Base-by-base conservation (phyloP, 2,113 vertebrate genomes). In the Seriola rivoliana region DNA sequence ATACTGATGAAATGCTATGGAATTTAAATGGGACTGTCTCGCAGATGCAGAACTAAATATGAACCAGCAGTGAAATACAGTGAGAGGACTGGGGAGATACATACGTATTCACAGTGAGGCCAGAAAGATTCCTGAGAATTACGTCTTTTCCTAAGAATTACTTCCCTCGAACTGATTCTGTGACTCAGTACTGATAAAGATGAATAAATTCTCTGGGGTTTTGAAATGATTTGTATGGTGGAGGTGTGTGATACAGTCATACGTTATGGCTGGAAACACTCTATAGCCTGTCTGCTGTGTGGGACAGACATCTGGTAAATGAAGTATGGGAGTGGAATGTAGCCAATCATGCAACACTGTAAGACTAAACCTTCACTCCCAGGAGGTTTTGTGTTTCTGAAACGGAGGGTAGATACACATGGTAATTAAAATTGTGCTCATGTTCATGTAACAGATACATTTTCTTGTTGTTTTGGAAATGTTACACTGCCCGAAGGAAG, bases 251-350 rank as follows among this genome's bases (percentile, higher is more conserved):
- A 74, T 38, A 55, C 36, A 44, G 25, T 67, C 74, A 42, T 66
- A 25, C 59, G 84, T 87, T 80, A 46, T 23, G 55, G 57, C 65
- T 85, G 80, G 42, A 65, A 77, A 75, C 59, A 44, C 67, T 78
- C 69, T 23, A 25, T n/a, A 60, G 71, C 4, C 17, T 62, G 46
- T 55, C 36, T 75, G 79, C 74, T 89, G 80, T 34, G 71, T 87
- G 87, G 76, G 89, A 85, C 55, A 72, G 71, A 87, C 91, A 88
- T 84, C 85, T 91, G 91, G 50, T 81, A 82, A 62, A 67, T 68
- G 75, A 85, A 75, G 23, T 42, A 81, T 75, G 62, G 10, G 4
- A 71, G 36, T 70, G 60, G 80, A 88, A 84, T 38, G 58, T 1
- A 60, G 38, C 73, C 71, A 82, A 64, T 81, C 67, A 66, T 38